These are phyloP conservation scores for Dinothrombium tinctorium DNA, from an alignment of 1,140 invertebrate species.

Conservation along the genomic window DNA sequence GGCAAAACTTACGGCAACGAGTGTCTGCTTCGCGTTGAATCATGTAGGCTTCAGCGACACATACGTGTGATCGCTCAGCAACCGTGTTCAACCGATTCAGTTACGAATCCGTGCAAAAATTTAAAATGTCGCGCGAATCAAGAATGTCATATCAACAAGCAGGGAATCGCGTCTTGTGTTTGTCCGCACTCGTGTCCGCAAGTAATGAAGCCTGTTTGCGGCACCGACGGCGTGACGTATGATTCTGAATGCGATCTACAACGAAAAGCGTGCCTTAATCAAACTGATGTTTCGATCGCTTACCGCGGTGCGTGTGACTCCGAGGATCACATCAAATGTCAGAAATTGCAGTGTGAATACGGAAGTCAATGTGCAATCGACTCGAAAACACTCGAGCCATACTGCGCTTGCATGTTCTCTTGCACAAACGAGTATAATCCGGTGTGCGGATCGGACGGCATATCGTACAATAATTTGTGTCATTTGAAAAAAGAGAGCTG, in stretches of 20 bases:
- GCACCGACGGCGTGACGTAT: conserved; percentile 36
- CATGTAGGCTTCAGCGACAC: conserved; percentile 40
- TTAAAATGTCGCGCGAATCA: conserved; percentile 45
- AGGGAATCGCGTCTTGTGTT: conserved; percentile 52
- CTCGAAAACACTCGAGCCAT: conserved; percentile 29
- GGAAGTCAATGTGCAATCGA: conserved; percentile 49
- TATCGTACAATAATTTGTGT: conserved; percentile 66
- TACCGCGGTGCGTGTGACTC: conserved; percentile 47
- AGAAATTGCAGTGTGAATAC: conserved; percentile 39
- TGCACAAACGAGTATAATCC: conserved; percentile 58
- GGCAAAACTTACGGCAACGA: conserved; percentile 61
- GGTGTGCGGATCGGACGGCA: conserved; percentile 60
- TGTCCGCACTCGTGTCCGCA: conserved; percentile 47
- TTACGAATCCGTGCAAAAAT: conserved; percentile 49
- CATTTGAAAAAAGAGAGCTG: conserved; percentile 53
- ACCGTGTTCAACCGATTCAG: conserved; percentile 44
- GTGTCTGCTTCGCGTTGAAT: conserved; percentile 47
- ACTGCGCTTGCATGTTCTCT: conserved; percentile 48
- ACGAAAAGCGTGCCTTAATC: conserved; percentile 40
- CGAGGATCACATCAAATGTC: conserved; percentile 31
- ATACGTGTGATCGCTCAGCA: conserved; percentile 51
- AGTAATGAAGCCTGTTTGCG: conserved; percentile 44
- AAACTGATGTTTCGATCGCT: conserved; percentile 38
- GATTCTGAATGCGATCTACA: conserved; percentile 40
- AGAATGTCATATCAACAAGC: conserved; percentile 54